Evolutionary conservation across 1,140 invertebrate genomes (phyloP), one percentile per base, ranked within the genome.

Genomic region (Bombus turneri): DNA sequence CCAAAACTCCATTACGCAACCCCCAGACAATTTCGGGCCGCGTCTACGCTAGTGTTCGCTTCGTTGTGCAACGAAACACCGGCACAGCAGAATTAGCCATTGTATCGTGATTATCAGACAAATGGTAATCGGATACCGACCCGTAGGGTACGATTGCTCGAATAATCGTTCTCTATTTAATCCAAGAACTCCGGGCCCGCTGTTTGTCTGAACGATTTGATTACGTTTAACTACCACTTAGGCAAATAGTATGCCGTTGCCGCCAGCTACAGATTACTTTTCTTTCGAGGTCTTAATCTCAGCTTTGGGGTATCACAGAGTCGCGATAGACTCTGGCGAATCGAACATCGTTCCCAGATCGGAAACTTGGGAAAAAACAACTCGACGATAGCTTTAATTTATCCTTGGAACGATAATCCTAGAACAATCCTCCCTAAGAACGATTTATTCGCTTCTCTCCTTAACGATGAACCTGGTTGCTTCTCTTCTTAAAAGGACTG

Each of bases 1-100:
- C 84, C 71, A 89, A 89, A 89, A 89, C 88, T 89, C 87, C 75
- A 84, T 86, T 86, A 85, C 71, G 69, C 59, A 34, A 59, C 84
- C 83, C 83, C 83, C 34, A 69, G 78, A 85, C 84, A 85, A 85
- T 85, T 85, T 75, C 84, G 31, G 43, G 43, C 1, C 43, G 34
- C 84, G 18, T 81, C 83, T 74, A 62, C 69, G 68, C 34, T 25
- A 22, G 18, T 22, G 62, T n/a, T 22, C 72, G 53, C 28, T 31
- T 81, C 83, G 83, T 79, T 39, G 74, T 25, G 68, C 57, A 34
- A 22, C 8, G 83, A 72, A 47, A 72, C 59, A 69, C 34, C 57
- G 4, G 71, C 39, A 47, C 31, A 59, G 34, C 69, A n/a, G 78
- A 68, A 81, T 85, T 81, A 85, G 83, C 83, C 78, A 68, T 75